phyloP scores from a whole-genome alignment of 2,113 vertebrate genomes.

The Cettia cetti region DNA sequence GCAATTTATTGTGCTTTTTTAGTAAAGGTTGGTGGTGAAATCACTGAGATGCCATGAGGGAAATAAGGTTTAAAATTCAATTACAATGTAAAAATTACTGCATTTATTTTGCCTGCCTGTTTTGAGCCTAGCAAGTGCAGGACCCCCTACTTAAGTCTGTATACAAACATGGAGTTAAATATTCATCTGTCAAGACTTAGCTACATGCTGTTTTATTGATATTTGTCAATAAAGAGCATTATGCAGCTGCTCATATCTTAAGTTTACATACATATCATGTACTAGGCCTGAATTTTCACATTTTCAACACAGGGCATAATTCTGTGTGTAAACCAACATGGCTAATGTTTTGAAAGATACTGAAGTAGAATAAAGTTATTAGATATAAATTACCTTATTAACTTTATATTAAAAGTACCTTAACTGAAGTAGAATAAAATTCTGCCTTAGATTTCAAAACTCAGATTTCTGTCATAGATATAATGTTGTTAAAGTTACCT shows the following conservation, averaged over 20 bases:
- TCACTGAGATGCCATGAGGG: background rate
- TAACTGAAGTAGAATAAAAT: background rate
- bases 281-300: background rate
- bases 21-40: background rate
- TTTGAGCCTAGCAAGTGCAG: background rate
- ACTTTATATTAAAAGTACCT: background rate
- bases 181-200: background rate
- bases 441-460: background rate
- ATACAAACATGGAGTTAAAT: background rate
- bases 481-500: background rate
- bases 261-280: background rate
- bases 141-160: background rate
- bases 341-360: background rate
- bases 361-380: background rate
- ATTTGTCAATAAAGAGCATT: background rate
- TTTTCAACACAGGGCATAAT: background rate
- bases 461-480: background rate
- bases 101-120: background rate
- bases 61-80: background rate
- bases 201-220: background rate
- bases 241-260: background rate
- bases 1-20: background rate
- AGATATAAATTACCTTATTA: background rate
- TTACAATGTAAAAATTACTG: background rate
- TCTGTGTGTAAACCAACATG: background rate